Percentiles rank a stretch among this genome's conserved stretches.
These are phyloP conservation scores for Graphium colonna DNA, from an alignment of 2,888 invertebrate genomes.

Conservation along the genomic window DNA sequence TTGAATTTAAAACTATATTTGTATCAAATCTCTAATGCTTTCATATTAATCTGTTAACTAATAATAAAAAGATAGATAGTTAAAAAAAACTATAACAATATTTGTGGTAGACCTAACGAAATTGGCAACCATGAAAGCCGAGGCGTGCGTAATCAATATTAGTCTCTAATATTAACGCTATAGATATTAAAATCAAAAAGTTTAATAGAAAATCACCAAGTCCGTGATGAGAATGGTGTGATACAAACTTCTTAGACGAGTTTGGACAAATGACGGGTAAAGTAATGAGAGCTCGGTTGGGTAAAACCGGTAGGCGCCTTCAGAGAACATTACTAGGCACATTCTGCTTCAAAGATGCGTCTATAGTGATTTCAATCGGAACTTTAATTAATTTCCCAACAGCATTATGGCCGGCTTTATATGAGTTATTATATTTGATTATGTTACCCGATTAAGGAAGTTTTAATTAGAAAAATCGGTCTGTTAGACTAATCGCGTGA, in stretches of 20 bases:
- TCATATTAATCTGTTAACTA: no score
- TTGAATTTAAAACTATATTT: no score
- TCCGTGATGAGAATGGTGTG: conserved; percentile 10
- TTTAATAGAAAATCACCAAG: background rate
- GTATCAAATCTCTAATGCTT: no score
- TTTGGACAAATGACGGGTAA: conserved; percentile 62
- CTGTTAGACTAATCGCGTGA: conserved; percentile 24
- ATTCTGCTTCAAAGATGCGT: conserved; percentile 64
- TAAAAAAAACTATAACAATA: no score
- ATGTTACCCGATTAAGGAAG: conserved; percentile 26
- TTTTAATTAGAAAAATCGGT: conserved; percentile 34
- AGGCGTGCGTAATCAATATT: background rate
- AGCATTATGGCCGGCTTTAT: conserved; percentile 51
- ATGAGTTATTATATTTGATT: conserved; percentile 48
- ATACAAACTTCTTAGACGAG: conserved; percentile 34
- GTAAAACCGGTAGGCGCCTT: conserved; percentile 75
- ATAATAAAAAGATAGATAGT: no score
- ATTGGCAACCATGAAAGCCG: background rate
- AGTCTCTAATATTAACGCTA: background rate
- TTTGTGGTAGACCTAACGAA: no score
- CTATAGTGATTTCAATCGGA: conserved; percentile 68
- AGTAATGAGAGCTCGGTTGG: conserved; percentile 57
- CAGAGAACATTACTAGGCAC: conserved; percentile 71
- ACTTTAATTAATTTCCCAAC: conserved; percentile 73
- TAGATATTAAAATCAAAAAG: background rate